Conservation (phyloP, 2,888 invertebrate species). For the Vanessa cardui region DNA sequence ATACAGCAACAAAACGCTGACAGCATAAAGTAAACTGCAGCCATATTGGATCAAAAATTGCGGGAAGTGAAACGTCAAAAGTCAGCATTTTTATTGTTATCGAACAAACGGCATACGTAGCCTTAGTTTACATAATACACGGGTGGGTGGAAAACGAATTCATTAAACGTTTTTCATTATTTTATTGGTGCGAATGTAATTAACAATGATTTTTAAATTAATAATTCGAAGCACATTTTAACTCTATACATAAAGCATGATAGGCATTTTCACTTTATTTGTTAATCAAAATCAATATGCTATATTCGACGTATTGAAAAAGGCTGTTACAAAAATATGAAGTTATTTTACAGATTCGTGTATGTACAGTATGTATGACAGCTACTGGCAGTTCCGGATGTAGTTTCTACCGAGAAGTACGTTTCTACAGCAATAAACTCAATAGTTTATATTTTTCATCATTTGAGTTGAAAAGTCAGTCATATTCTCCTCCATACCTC, state of each 20-base stretch:
- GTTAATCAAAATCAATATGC: neutral
- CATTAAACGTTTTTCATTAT: conserved; percentile 3
- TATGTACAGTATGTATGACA: too few relatives aligned
- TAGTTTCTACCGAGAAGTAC: too few relatives aligned
- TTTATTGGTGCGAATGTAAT: neutral
- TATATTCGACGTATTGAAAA: neutral
- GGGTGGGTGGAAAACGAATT: conserved; percentile 18
- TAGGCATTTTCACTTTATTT: conserved; percentile 9
- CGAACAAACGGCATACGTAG: conserved; percentile 51
- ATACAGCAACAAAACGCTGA: conserved; percentile 67
- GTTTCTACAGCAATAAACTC: too few relatives aligned
- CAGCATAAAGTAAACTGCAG: conserved; percentile 63
- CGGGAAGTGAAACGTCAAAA: conserved; percentile 52
- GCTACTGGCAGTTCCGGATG: too few relatives aligned
- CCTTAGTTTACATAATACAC: conserved; percentile 37
- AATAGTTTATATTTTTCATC: too few relatives aligned
- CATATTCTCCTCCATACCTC: too few relatives aligned
- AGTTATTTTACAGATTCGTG: too few relatives aligned
- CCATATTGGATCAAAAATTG: conserved; percentile 72
- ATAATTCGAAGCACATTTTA: too few relatives aligned
- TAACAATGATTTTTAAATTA: neutral
- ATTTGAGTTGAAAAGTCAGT: too few relatives aligned
- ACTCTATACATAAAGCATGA: too few relatives aligned
- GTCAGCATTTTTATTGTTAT: conserved; percentile 68
- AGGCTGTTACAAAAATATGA: too few relatives aligned